Evolutionary conservation across 2,888 invertebrate species (phyloP).

Genomic region (Buathra laborator): DNA sequence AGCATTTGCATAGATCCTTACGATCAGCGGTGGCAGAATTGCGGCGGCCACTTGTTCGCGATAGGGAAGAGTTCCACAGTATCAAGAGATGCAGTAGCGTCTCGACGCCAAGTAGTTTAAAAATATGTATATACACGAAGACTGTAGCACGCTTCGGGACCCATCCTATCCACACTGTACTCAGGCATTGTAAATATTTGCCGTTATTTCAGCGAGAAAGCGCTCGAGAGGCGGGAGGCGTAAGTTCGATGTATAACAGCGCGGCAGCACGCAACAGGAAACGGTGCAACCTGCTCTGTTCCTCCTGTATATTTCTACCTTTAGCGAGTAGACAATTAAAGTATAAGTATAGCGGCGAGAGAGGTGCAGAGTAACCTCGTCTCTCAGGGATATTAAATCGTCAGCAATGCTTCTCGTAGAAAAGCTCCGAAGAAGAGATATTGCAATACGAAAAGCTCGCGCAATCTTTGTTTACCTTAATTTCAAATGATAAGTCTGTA

Average conservation of each 20-base stretch:
- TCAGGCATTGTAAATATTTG: constrained; percentile 73
- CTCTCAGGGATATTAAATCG: constrained; percentile 4
- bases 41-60: constrained; percentile 49
- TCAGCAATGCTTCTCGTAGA: background rate
- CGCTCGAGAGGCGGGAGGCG: constrained; percentile 34
- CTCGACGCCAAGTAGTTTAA: too few relatives aligned
- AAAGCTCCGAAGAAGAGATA: background rate
- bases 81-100: too few relatives aligned
- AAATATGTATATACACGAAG: constrained; percentile 26
- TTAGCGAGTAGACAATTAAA: constrained; percentile 19
- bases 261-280: constrained; percentile 59
- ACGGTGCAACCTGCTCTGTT: constrained; percentile 38
- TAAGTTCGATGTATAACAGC: constrained; percentile 31
- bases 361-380: constrained; percentile 2
- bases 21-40: constrained; percentile 8
- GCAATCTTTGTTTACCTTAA: background rate
- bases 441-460: background rate
- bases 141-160: constrained; percentile 43
- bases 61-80: constrained; percentile 31
- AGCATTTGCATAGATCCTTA: background rate
- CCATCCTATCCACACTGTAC: constrained; percentile 41
- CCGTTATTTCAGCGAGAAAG: constrained; percentile 72
- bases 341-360: background rate
- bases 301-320: constrained; percentile 34
- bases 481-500: too few relatives aligned